Evolutionary conservation across 2,113 vertebrate genomes (phyloP).

Genomic region (Myotis davidii): DNA sequence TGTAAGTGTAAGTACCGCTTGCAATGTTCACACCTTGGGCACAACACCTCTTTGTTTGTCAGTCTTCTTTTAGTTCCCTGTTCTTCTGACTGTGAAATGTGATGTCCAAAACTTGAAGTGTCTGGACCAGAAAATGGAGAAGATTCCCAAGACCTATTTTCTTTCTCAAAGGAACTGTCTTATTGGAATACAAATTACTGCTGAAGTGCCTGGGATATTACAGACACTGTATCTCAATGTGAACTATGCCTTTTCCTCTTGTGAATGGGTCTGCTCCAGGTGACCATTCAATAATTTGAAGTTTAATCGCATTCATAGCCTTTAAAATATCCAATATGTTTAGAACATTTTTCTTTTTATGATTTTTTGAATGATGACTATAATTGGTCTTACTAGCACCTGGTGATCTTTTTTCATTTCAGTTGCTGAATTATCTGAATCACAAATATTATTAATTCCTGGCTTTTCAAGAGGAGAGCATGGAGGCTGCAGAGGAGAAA

Average conservation of each 20-base stretch:
- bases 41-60: neutral
- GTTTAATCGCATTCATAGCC: slow-evolving; percentile 92
- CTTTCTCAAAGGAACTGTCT: slow-evolving; percentile 91
- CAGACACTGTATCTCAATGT: slow-evolving; percentile 88
- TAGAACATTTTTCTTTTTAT: slow-evolving; percentile 75
- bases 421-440: slow-evolving; percentile 67
- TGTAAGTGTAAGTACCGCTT: neutral
- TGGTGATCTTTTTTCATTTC: slow-evolving; percentile 83
- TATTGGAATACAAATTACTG: slow-evolving; percentile 92
- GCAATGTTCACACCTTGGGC: neutral
- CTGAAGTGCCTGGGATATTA: slow-evolving; percentile 93
- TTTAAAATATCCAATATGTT: slow-evolving; percentile 95
- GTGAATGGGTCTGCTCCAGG: slow-evolving; percentile 91
- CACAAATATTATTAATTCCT: slow-evolving; percentile 38
- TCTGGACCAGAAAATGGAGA: slow-evolving; percentile 95
- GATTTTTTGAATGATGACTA: slow-evolving; percentile 16
- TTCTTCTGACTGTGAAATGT: slow-evolving; percentile 67
- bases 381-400: slow-evolving; percentile 61
- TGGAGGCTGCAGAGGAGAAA: slow-evolving; percentile 79
- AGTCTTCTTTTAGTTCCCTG: slow-evolving; percentile 46
- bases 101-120: slow-evolving; percentile 79
- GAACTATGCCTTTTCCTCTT: slow-evolving; percentile 82
- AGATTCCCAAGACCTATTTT: slow-evolving; percentile 89
- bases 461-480: slow-evolving; percentile 72
- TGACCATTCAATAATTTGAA: slow-evolving; percentile 92